phyloP scores from a whole-genome alignment of 2,888 invertebrate species.

The Hymenopus coronatus region DNA sequence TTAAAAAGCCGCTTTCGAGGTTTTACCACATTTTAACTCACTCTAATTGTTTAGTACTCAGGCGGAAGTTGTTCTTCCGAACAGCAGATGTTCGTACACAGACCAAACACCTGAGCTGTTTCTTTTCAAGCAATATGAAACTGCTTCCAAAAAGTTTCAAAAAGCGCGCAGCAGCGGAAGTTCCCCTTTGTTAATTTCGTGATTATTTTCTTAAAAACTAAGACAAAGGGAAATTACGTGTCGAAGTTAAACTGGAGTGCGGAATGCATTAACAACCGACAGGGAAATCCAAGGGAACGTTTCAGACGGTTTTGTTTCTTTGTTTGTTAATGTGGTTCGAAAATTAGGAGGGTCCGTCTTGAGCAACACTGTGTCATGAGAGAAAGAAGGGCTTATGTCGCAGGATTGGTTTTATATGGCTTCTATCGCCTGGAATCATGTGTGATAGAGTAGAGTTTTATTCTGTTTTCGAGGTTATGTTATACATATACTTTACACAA shows the following conservation, averaged over 20 bases:
- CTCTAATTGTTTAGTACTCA: too few relatives aligned
- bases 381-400: neutral
- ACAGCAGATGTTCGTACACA: neutral
- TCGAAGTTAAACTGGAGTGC: neutral
- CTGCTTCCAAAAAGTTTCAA: neutral
- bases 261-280: neutral
- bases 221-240: neutral
- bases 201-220: neutral
- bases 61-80: neutral
- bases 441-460: too few relatives aligned
- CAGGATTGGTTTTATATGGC: too few relatives aligned
- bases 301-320: neutral
- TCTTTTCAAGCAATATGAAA: neutral
- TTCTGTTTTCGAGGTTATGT: too few relatives aligned
- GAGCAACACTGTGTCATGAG: neutral
- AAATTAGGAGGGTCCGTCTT: neutral
- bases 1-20: too few relatives aligned
- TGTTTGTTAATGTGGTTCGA: neutral
- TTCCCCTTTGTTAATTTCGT: neutral
- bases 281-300: neutral
- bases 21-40: too few relatives aligned
- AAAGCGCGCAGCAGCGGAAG: neutral
- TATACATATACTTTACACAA: too few relatives aligned
- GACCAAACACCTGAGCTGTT: neutral
- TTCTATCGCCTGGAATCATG: too few relatives aligned